Evolutionary conservation across 2,113 vertebrate genomes (phyloP), one percentile per base, ranked within the genome.

Genomic region (Myiozetetes cayanensis): DNA sequence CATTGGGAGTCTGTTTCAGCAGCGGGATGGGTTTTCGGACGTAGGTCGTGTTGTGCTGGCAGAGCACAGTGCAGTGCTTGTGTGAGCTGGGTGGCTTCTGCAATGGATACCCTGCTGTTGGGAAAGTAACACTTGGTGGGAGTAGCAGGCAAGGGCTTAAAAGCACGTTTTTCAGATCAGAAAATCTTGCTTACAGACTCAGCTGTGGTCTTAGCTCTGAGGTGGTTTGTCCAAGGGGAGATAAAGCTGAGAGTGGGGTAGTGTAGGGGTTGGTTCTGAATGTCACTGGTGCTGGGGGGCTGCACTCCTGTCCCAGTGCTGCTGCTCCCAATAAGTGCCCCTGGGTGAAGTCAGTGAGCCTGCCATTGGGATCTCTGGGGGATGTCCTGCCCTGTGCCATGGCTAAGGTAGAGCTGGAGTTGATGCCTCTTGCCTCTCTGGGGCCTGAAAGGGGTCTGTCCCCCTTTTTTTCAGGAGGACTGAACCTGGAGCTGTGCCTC

Each of bases 61-160:
- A 5, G 85, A 96, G 31, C 79, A 96, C 95, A 97, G 91, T 89
- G 85, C 6, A 4, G 72, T 63, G 79, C 94, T 97, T 97, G 96
- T 97, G 93, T 92, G 89, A 75, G 93, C 89, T 88, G 95, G 75
- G 71, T 58, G 81, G 87, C 91, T 96, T 83, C 80, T 72, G 71
- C 66, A 77, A 43, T 39, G 30, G 71, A 87, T 86, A 75, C 85
- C 90, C 7, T 76, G 56, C 90, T 43, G 35, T 61, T 87, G 39
- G 56, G 76, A 93, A 83, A 74, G 63, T 65, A 70, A 56, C 1
- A 7, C 63, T 72, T 77, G 68, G 68, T 70, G 55, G 75, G 55
- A 95, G 53, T 31, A 94, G 81, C 73, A 90, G 58, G 87, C 61
- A 44, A 70, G 80, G 46, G 67, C 77, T 92, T 85, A 61, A 95